Evolutionary conservation across 2,888 invertebrate genomes (phyloP).

Genomic region (Polietes domitor): DNA sequence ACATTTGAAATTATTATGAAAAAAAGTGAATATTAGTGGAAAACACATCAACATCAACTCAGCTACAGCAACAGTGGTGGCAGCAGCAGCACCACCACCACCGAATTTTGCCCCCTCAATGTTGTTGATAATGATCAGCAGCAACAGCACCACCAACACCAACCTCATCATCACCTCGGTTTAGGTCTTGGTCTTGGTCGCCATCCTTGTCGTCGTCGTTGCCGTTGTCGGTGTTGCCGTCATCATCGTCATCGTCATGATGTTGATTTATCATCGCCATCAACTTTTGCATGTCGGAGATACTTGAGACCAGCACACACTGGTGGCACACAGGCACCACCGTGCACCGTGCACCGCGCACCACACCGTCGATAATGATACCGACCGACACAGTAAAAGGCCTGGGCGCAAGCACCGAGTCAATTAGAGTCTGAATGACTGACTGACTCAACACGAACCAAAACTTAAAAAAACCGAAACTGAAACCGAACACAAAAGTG

Average conservation of each 20-base stretch:
- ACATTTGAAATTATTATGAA: constrained; percentile 22
- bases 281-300: constrained; percentile 32
- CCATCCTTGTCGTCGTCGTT: neutral
- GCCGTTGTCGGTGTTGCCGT: neutral
- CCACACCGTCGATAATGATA: neutral
- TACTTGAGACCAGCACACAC: constrained; percentile 24
- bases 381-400: neutral
- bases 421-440: constrained; percentile 1
- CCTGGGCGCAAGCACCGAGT: neutral
- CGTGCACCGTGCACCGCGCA: neutral
- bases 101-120: constrained; percentile 32
- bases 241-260: constrained; percentile 18
- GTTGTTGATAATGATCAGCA: constrained; percentile 23
- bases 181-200: neutral
- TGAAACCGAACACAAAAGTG: constrained; percentile 20
- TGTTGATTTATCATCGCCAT: constrained; percentile 35
- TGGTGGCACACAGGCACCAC: neutral
- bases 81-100: constrained; percentile 2
- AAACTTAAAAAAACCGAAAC: constrained; percentile 17
- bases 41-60: neutral
- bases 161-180: constrained; percentile 7
- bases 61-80: neutral
- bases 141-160: constrained; percentile 8
- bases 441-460: constrained; percentile 17
- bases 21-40: constrained; percentile 27